Evolutionary conservation across 2,113 vertebrate genomes (phyloP), one percentile per base, ranked within the genome.

Genomic region (Rhegmatorhina hoffmannsi): DNA sequence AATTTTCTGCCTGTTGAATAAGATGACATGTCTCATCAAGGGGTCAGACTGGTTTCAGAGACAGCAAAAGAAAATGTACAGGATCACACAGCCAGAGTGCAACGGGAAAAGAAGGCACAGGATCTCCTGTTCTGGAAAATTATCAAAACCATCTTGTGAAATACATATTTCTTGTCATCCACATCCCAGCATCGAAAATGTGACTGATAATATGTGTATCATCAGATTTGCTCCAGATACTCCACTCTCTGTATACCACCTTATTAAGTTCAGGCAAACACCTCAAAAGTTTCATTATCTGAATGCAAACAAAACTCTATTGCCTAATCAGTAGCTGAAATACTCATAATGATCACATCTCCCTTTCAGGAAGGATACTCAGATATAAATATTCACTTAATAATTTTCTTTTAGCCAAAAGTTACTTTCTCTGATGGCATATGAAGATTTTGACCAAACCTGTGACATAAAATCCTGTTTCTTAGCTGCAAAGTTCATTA

Each of bases 1-100:
- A 95, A 97, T 95, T 94, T 94, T 96, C 86, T 86, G 92, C 76
- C 63, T 70, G 44, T 94, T 84, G 83, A 95, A 93, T 89, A 93
- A 96, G 91, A 80, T 34, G 2, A 89, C 91, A 81, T 84, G 72
- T 87, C 86, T 93, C 90, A 90, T 95, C 72, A 88, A 90, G 59
- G 11, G 79, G 85, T 94, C 90, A 89, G 83, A 77, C 24, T 66
- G n/a, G 50, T 52, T 90, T 88, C 70, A 84, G 76, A 90, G 60
- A 25, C 64, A 89, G 60, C 72, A 72, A 62, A 84, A 89, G 34
- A 63, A 95, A 84, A 75, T 36, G 59, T 36, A n/a, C 38, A 63
- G 55, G 50, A 86, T 80, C 46, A 50, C n/a, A 80, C 64, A 70
- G 43, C 31, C 66, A 50, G 46, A 70, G 7, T 52, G 76, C 2